These are phyloP conservation scores for Anodontia alba DNA, from an alignment of 2,888 invertebrate genomes.

Conservation along the genomic window DNA sequence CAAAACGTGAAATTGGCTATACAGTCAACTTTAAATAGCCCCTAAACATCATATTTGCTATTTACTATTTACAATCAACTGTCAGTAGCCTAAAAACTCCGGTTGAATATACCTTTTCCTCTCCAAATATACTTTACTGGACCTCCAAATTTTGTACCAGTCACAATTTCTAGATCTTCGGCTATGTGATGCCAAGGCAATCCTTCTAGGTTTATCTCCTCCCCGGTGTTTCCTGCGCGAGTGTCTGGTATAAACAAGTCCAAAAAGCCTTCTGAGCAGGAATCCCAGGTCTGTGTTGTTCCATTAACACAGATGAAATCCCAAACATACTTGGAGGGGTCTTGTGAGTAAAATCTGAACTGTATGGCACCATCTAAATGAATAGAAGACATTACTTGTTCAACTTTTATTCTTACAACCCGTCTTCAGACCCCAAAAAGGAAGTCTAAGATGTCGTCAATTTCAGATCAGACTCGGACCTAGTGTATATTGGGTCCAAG, in stretches of 20 bases:
- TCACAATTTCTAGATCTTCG: not conserved
- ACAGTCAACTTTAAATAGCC: too few species aligned
- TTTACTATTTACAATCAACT: too few species aligned
- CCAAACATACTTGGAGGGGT: not conserved
- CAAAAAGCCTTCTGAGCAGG: not conserved
- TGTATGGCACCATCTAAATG: not conserved
- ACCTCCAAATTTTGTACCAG: not conserved
- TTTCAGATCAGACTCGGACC: too few species aligned
- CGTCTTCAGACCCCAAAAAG: too few species aligned
- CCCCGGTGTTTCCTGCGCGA: not conserved
- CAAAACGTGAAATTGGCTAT: too few species aligned
- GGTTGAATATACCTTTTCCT: not conserved
- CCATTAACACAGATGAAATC: not conserved
- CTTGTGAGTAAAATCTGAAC: slow-evolving; percentile 2
- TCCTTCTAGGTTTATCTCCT: not conserved
- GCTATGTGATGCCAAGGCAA: not conserved
- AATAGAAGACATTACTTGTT: too few species aligned
- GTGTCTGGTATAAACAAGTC: not conserved
- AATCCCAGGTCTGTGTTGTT: not conserved
- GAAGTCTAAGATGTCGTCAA: too few species aligned
- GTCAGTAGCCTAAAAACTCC: too few species aligned
- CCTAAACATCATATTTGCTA: too few species aligned
- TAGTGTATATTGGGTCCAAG: too few species aligned
- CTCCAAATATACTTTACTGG: not conserved
- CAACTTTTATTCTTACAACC: too few species aligned